Conservation (phyloP, 1,140 invertebrate genomes). For the Lamellibrachia luymesi region DNA sequence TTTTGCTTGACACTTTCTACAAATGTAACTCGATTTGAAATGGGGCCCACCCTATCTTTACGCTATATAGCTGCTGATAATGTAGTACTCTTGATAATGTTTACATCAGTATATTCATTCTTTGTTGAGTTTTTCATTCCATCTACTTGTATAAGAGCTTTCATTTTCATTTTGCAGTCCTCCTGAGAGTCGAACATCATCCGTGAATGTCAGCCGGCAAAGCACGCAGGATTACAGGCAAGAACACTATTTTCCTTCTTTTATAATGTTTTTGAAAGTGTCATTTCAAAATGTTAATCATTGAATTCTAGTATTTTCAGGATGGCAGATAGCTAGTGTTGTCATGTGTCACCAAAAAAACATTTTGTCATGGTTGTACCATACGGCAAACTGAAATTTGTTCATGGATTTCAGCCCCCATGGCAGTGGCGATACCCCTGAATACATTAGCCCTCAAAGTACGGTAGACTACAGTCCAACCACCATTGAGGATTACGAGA, state of each 20-base stretch:
- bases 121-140: background rate
- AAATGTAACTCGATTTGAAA: background rate
- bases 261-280: background rate
- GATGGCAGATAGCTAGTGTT: background rate
- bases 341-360: background rate
- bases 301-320: background rate
- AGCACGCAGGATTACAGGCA: constrained; percentile 50
- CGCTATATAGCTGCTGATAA: background rate
- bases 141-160: background rate
- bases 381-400: background rate
- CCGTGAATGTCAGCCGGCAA: constrained; percentile 48
- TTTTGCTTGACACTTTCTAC: background rate
- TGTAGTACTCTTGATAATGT: background rate
- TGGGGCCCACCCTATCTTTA: background rate
- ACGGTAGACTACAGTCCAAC: constrained; percentile 31
- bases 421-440: constrained; percentile 58
- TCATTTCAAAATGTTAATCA: background rate
- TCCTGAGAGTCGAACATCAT: constrained; percentile 27
- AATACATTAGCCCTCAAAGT: constrained; percentile 29
- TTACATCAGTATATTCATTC: background rate
- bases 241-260: background rate
- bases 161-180: constrained; percentile 21
- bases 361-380: background rate
- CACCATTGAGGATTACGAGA: constrained; percentile 30
- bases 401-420: constrained; percentile 51